A percentile compares a stretch with the other conserved stretches of the same genome.
phyloP scores from a whole-genome alignment of 2,797 vertebrate species.

The Chiloscyllium punctatum region DNA sequence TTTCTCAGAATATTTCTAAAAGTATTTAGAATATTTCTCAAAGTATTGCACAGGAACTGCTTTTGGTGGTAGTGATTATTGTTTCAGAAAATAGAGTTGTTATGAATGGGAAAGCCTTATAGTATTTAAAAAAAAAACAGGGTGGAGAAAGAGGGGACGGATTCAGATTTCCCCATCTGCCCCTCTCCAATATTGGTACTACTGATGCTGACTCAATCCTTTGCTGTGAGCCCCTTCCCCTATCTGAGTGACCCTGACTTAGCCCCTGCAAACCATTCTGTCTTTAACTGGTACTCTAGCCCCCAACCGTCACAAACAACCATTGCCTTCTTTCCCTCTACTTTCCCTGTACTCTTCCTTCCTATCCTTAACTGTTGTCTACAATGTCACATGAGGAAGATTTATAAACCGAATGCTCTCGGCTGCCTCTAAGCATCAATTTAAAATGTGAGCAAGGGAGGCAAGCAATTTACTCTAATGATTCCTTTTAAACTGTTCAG shows the following conservation, averaged over 20 bases:
- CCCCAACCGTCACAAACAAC: not conserved
- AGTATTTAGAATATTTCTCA: not conserved
- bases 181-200: not conserved
- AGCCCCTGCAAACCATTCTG: not conserved
- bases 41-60: not conserved
- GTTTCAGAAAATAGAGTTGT: not conserved
- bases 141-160: not conserved
- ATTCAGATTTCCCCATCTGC: not conserved
- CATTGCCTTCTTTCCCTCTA: not conserved
- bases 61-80: not conserved
- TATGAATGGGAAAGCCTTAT: not conserved
- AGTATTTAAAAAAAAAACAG: not conserved
- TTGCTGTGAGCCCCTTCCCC: not conserved
- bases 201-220: not conserved
- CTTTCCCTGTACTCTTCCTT: not conserved
- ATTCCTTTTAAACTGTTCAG: not conserved
- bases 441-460: not conserved
- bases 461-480: not conserved
- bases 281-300: not conserved
- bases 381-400: not conserved
- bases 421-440: not conserved
- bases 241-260: not conserved
- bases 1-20: not conserved
- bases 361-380: not conserved
- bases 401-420: not conserved